These are phyloP conservation scores for Aporophyla lueneburgensis DNA, from an alignment of 2,888 invertebrate species.

Conservation along the genomic window DNA sequence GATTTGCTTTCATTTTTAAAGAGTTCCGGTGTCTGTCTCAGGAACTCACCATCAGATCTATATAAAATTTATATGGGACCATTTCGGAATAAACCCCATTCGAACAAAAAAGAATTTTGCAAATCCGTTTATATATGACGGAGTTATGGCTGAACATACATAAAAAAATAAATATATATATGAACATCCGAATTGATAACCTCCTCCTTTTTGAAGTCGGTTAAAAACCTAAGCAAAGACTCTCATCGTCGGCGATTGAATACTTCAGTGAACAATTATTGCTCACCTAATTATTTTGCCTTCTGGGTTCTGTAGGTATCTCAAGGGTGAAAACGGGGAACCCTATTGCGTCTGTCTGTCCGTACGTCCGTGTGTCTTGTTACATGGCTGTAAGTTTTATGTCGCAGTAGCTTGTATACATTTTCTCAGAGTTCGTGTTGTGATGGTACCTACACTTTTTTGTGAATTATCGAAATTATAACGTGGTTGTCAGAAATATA, in stretches of 20 bases:
- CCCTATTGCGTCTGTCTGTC: neutral
- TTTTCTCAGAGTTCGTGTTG: neutral
- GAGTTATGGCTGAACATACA: too few relatives aligned
- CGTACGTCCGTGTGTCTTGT: neutral
- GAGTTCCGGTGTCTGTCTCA: too few relatives aligned
- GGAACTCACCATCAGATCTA: too few relatives aligned
- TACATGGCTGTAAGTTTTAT: neutral
- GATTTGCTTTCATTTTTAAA: too few relatives aligned
- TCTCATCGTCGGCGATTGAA: neutral
- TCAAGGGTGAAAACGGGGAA: neutral
- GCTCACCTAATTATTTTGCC: neutral
- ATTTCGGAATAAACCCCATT: too few relatives aligned
- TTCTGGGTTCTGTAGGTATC: neutral
- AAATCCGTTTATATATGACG: too few relatives aligned
- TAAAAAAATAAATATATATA: too few relatives aligned
- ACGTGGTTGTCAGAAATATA: neutral
- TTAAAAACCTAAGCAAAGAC: neutral
- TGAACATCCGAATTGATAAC: too few relatives aligned
- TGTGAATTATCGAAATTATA: neutral
- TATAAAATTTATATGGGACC: too few relatives aligned
- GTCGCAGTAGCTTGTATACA: neutral
- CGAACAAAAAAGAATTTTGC: too few relatives aligned
- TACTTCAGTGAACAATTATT: neutral
- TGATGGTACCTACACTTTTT: neutral
- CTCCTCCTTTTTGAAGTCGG: too few relatives aligned